Evolutionary conservation across 2,113 vertebrate species (phyloP).

Genomic region (Melozone crissalis): DNA sequence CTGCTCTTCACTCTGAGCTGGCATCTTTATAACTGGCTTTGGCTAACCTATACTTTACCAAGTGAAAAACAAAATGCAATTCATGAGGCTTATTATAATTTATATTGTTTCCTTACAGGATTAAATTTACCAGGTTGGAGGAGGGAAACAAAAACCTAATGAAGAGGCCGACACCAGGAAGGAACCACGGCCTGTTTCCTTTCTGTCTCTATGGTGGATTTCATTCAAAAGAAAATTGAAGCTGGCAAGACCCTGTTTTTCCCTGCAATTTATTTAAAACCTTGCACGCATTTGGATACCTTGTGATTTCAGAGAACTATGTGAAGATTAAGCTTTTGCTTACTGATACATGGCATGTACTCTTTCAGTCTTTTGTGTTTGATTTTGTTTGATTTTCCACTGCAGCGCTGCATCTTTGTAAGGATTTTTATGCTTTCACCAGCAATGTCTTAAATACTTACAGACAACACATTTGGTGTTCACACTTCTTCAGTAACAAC

Average conservation of each 20-base stretch:
- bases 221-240: slow-evolving; percentile 75
- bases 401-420: slow-evolving; percentile 66
- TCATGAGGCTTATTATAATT: slow-evolving; percentile 40
- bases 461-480: slow-evolving; percentile 76
- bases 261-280: slow-evolving; percentile 79
- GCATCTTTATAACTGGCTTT: background rate
- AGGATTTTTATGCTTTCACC: slow-evolving; percentile 78
- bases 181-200: slow-evolving; percentile 65
- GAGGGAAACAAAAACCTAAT: slow-evolving; percentile 66
- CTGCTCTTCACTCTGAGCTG: background rate
- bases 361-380: slow-evolving; percentile 77
- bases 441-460: slow-evolving; percentile 76
- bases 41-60: background rate
- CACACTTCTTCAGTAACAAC: slow-evolving; percentile 67
- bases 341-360: slow-evolving; percentile 80
- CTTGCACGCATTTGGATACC: slow-evolving; percentile 82
- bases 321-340: slow-evolving; percentile 82
- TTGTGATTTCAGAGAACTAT: slow-evolving; percentile 80
- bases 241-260: slow-evolving; percentile 76
- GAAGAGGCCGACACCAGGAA: slow-evolving; percentile 63
- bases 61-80: background rate
- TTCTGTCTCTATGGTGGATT: slow-evolving; percentile 70
- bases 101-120: slow-evolving; percentile 75
- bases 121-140: slow-evolving; percentile 74
- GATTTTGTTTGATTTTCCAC: slow-evolving; percentile 79